These are phyloP conservation scores for Coelopa frigida DNA, from an alignment of 1,140 invertebrate genomes.

Conservation along the genomic window DNA sequence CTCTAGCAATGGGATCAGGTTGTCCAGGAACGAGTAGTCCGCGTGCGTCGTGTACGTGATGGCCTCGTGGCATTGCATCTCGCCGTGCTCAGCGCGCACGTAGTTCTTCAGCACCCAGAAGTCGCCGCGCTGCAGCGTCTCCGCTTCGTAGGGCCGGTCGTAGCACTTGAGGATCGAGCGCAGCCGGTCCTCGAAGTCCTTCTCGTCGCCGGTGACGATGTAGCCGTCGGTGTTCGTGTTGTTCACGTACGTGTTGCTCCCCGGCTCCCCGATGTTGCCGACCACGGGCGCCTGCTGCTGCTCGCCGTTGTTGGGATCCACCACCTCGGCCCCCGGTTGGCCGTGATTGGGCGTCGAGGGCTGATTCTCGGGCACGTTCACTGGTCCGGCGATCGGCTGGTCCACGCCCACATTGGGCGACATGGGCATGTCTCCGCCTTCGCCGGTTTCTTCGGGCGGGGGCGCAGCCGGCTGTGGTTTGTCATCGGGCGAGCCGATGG, in stretches of 20 bases:
- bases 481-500: neutral
- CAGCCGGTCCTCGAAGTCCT: constrained; percentile 37
- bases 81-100: constrained; percentile 55
- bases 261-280: constrained; percentile 25
- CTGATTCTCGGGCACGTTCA: too few relatives aligned
- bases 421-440: too few relatives aligned
- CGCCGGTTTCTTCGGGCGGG: neutral
- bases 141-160: constrained; percentile 55
- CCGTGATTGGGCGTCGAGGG: neutral
- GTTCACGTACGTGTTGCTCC: constrained; percentile 22
- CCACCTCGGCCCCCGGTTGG: neutral
- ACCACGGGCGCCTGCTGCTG: constrained; percentile 22
- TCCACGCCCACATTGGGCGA: too few relatives aligned
- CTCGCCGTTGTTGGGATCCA: constrained; percentile 17
- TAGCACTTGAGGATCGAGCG: constrained; percentile 52
- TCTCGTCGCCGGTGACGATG: constrained; percentile 38
- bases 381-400: too few relatives aligned
- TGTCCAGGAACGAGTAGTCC: constrained; percentile 85
- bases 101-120: constrained; percentile 90
- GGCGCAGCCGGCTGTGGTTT: constrained; percentile 3
- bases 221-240: constrained; percentile 29
- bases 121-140: constrained; percentile 70
- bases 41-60: constrained; percentile 90
- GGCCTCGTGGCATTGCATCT: constrained; percentile 66
- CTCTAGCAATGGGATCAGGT: constrained; percentile 73